Percentiles rank a stretch among this genome's conserved stretches.
These are phyloP conservation scores for Ciconia nigra DNA, from an alignment of 2,797 vertebrate species.

Conservation along the genomic window DNA sequence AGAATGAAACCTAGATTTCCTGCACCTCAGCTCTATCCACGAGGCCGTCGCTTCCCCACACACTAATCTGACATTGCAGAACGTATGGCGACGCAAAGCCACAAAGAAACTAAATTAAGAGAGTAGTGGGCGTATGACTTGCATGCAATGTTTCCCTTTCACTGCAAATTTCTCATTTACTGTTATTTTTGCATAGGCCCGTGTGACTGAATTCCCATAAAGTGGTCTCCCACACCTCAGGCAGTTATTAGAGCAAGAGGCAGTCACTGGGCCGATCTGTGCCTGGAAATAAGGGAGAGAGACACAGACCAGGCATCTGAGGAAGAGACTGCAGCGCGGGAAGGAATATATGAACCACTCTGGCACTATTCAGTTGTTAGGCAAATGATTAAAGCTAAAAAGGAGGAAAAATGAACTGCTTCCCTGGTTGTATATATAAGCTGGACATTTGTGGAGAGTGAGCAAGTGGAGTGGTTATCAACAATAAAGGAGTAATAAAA, in stretches of 20 bases:
- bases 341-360: constrained; percentile 42
- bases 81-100: neutral
- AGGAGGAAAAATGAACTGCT: neutral
- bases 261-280: neutral
- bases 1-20: constrained; percentile 20
- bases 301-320: constrained; percentile 14
- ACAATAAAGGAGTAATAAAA: constrained; percentile 60
- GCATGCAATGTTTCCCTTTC: constrained; percentile 53
- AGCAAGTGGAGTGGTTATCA: constrained; percentile 18
- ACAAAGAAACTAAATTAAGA: constrained; percentile 46
- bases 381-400: constrained; percentile 56
- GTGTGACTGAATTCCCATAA: constrained; percentile 48
- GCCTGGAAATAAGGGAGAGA: constrained; percentile 16
- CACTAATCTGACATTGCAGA: constrained; percentile 20
- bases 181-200: constrained; percentile 32
- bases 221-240: constrained; percentile 28
- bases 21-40: neutral
- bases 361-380: constrained; percentile 44
- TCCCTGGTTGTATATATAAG: neutral
- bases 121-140: constrained; percentile 41
- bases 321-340: neutral
- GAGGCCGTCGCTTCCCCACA: neutral
- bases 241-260: constrained; percentile 30
- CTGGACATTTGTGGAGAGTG: constrained; percentile 33
- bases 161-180: constrained; percentile 53